Evolutionary conservation across 2,888 invertebrate genomes (phyloP), one percentile per base, ranked within the genome.

Genomic region (Thelaira solivaga): DNA sequence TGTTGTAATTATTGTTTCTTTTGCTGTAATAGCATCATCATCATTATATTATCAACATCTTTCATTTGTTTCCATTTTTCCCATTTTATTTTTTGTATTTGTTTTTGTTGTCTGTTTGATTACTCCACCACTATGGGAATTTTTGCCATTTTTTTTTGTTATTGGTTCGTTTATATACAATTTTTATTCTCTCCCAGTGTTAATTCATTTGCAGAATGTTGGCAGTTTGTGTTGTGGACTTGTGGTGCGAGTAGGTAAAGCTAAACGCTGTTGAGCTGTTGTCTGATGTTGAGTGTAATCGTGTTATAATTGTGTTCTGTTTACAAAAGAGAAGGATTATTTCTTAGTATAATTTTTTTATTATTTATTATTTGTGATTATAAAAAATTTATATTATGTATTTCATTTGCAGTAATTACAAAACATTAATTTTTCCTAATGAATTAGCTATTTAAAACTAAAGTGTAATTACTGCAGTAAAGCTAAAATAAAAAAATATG

Each of bases 111-210:
- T 76, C 59, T 57, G 45, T 67, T 67, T 67, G 34, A 62, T 20
- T 67, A 8, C 41, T 47, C 74, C 74, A 69, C 65, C 69, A 78
- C 78, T 74, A 78, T 74, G 78, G 78, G 78, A 78, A 78, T 78
- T 78, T 78, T 5, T 67, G 53, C 47, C 59, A 61, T 55, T 74
- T 78, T 69, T 78, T 75, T 55, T 74, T 78, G 64, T 78, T 75
- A 53, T 68, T n/a, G 36, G 45, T 62, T 68, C 22, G 10, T 29
- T 61, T 39, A 59, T 45, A 55, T 13, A 36, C 20, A 34, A n/a
- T 53, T 67, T 73, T 57, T 67, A 29, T 78, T 45, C 57, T 64
- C 72, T 72, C 71, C 39, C 47, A 29, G 51, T 57, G 47, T 62
- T 26, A 78, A 55, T 65, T 74, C 53, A 65, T 71, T n/a, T 78